phyloP scores from a whole-genome alignment of 1,140 invertebrate species.

The Caenorhabditis remanei region DNA sequence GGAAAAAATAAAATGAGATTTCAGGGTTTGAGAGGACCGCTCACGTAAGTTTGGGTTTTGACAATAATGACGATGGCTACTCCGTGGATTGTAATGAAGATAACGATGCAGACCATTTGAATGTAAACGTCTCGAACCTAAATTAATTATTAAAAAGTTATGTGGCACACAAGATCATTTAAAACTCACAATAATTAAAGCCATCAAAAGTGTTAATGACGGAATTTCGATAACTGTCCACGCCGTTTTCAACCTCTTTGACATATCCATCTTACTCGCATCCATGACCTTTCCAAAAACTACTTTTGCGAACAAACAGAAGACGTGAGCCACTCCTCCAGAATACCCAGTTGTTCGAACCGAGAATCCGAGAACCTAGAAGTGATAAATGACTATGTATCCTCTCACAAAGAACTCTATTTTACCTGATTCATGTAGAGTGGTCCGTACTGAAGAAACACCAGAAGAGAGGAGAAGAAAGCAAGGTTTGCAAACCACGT shows the following conservation, averaged over 20 bases:
- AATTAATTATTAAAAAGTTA: neutral
- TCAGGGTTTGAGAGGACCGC: neutral
- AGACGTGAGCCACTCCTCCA: slow-evolving; percentile 24
- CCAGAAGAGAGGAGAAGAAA: slow-evolving; percentile 45
- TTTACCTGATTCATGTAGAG: slow-evolving; percentile 41
- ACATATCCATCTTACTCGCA: slow-evolving; percentile 2
- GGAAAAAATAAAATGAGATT: neutral
- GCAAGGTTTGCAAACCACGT: slow-evolving; percentile 44
- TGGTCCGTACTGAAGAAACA: slow-evolving; percentile 57
- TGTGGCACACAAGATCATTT: neutral
- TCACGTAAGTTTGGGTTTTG: slow-evolving; percentile 24
- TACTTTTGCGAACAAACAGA: slow-evolving; percentile 41
- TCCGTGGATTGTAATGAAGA: slow-evolving; percentile 24
- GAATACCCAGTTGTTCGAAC: slow-evolving; percentile 39
- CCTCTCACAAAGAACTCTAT: neutral
- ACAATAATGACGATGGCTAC: slow-evolving; percentile 39
- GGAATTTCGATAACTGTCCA: slow-evolving; percentile 28
- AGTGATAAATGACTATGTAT: neutral
- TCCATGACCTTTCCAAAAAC: slow-evolving; percentile 53
- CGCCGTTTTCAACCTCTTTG: slow-evolving; percentile 10
- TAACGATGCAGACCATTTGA: slow-evolving; percentile 21
- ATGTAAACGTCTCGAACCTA: slow-evolving; percentile 16
- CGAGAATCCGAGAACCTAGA: slow-evolving; percentile 27
- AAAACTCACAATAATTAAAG: slow-evolving; percentile 4
- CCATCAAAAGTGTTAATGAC: slow-evolving; percentile 1